phyloP scores from a whole-genome alignment of 2,113 vertebrate genomes.

The Paratilapia polleni region DNA sequence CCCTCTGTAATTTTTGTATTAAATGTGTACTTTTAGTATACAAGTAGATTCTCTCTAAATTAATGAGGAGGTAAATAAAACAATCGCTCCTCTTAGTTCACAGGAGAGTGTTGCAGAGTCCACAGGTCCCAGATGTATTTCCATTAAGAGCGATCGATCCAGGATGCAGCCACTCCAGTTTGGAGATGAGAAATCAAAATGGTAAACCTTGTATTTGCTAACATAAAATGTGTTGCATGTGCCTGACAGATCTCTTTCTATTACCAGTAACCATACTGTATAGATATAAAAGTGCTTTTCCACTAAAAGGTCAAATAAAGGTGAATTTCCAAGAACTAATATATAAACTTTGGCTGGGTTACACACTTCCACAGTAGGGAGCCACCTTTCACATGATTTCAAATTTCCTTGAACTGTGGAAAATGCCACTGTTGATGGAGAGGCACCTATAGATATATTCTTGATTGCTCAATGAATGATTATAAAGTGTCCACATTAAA shows the following conservation, averaged over 20 bases:
- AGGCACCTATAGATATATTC: too few relatives aligned
- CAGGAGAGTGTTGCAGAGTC: not conserved
- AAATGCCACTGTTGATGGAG: too few relatives aligned
- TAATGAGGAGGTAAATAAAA: not conserved
- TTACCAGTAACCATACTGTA: not conserved
- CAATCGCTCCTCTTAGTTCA: not conserved
- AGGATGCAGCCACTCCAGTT: accelerated
- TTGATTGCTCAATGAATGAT: too few relatives aligned
- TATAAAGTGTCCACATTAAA: too few relatives aligned
- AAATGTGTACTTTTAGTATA: accelerated
- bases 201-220: not conserved
- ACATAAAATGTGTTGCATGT: not conserved
- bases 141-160: conserved; percentile 20
- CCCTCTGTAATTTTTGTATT: not conserved
- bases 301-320: too few relatives aligned
- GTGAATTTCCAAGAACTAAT: too few relatives aligned
- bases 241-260: not conserved
- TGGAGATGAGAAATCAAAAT: not conserved
- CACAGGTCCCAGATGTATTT: not conserved
- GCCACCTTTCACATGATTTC: too few relatives aligned
- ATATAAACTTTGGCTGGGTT: too few relatives aligned
- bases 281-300: too few relatives aligned
- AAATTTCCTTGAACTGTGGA: too few relatives aligned
- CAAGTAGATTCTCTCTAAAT: not conserved
- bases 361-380: too few relatives aligned